phyloP scores from a whole-genome alignment of 2,113 vertebrate species.

The Silurus meridionalis region DNA sequence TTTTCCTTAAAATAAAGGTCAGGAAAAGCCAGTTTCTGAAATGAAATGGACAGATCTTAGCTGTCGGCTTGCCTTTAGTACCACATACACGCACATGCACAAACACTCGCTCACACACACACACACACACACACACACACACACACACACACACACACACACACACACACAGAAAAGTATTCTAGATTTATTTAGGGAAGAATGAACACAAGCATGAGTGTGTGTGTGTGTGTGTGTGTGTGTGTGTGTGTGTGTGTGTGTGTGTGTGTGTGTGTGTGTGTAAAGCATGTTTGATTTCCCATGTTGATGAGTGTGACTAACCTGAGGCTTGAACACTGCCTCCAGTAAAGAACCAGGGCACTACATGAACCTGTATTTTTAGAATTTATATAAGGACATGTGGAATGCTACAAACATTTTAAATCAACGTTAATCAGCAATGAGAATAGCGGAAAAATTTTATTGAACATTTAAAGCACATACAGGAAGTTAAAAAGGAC shows the following conservation, averaged over 20 bases:
- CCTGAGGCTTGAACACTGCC: slow-evolving; percentile 28
- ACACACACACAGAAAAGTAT: slow-evolving; percentile 72
- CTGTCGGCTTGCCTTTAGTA: slow-evolving; percentile 75
- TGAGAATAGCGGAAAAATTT: too few species aligned
- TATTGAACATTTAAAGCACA: too few species aligned
- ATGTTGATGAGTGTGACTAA: slow-evolving; percentile 58
- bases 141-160: slow-evolving; percentile 50
- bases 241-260: neutral
- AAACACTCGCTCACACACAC: slow-evolving; percentile 41
- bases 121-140: slow-evolving; percentile 51
- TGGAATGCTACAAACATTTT: neutral
- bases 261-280: neutral
- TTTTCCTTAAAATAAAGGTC: slow-evolving; percentile 76
- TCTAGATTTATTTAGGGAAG: slow-evolving; percentile 75
- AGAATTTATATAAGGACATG: neutral
- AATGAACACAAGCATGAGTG: slow-evolving; percentile 61
- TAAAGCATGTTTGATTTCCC: slow-evolving; percentile 65
- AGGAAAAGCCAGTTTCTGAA: slow-evolving; percentile 70
- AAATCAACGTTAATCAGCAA: neutral
- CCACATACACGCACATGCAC: slow-evolving; percentile 58
- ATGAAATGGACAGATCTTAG: slow-evolving; percentile 76
- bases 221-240: neutral
- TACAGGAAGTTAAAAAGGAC: too few species aligned
- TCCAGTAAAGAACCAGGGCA: slow-evolving; percentile 22
- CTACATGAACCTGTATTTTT: neutral